Base-by-base conservation (phyloP, 1,140 invertebrate species). In the Orussus abietinus region DNA sequence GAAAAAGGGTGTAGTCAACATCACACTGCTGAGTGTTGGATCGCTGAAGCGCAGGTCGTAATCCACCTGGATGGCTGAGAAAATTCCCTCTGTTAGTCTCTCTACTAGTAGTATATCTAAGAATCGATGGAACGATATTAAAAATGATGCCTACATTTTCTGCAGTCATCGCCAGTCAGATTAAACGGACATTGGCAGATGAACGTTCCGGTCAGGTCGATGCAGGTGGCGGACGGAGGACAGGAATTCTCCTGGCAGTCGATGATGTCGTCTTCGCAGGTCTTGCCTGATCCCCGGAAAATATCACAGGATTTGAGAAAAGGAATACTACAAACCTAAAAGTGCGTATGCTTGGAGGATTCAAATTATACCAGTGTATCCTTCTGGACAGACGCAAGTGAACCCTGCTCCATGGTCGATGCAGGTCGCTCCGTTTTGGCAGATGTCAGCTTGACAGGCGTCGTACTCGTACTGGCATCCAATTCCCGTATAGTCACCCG, bases 111-210 rank as follows among this genome's bases (percentile, higher is more conserved):
- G 12, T 42, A 37, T 2, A 37, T 21, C n/a, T n/a, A n/a, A n/a
- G n/a, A 28, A 38, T 30, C 3, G 6, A 32, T 18, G 17, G 13
- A 37, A 5, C 7, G 38, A 13, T 42, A 43, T 1, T 3, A 20
- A 30, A 15, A 30, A 36, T 18, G 21, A 4, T 12, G 72, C 77
- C 78, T 80, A 86, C 90, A 84, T 80, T 97, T 97, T 66, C 94
- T 80, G 54, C 94, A 98, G 59, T 96, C 92, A 64, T 96, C 91
- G 26, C 94, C 93, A 38, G 94, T 97, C 47, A 95, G 77, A 62
- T 96, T 96, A 70, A 96, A 95, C 20, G 92, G 92, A 79, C 92
- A 96, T 65, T 93, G 89, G 59, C 94, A 97, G 62, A 93, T 92
- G 75, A 94, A 95, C 59, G 85, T 84, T 51, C 88, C 88, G 30